A percentile compares a stretch with the other conserved stretches of the same genome.
These are phyloP conservation scores for Andrena cerasifolii DNA, from an alignment of 1,140 invertebrate genomes.

Conservation along the genomic window DNA sequence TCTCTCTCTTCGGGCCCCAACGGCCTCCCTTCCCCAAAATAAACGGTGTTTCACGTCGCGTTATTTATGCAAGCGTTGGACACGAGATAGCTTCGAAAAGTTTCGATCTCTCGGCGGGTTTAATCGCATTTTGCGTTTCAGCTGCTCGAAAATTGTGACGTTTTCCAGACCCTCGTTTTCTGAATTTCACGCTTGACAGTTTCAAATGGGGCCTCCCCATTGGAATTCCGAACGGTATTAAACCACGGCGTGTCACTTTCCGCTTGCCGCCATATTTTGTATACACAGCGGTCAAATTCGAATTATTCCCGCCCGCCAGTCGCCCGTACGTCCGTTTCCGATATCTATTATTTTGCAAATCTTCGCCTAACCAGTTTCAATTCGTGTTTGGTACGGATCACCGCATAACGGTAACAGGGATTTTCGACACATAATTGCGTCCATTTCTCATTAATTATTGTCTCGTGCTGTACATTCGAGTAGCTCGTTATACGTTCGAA, in stretches of 20 bases:
- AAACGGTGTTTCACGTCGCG: constrained; percentile 54
- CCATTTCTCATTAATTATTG: no score
- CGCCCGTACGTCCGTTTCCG: neutral
- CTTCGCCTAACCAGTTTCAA: no score
- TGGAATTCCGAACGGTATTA: constrained; percentile 52
- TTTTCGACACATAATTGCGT: no score
- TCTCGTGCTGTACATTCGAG: no score
- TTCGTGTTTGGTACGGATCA: no score
- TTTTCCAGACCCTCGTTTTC: constrained; percentile 38
- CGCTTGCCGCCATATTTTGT: neutral
- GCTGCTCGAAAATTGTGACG: constrained; percentile 51
- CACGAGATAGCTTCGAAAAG: constrained; percentile 54
- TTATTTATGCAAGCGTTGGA: constrained; percentile 57
- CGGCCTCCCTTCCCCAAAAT: constrained; percentile 27
- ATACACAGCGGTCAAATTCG: constrained; percentile 28
- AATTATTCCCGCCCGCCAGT: constrained; percentile 9
- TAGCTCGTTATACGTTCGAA: no score
- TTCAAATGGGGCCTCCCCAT: constrained; percentile 39
- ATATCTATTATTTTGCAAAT: neutral
- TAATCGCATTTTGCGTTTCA: constrained; percentile 51
- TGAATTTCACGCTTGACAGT: constrained; percentile 52
- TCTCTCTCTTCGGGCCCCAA: neutral
- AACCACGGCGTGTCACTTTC: constrained; percentile 35
- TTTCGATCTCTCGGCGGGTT: constrained; percentile 50
- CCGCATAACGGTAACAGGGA: no score